These are phyloP conservation scores for Harpalus rufipes DNA, from an alignment of 2,888 invertebrate genomes.

Conservation along the genomic window DNA sequence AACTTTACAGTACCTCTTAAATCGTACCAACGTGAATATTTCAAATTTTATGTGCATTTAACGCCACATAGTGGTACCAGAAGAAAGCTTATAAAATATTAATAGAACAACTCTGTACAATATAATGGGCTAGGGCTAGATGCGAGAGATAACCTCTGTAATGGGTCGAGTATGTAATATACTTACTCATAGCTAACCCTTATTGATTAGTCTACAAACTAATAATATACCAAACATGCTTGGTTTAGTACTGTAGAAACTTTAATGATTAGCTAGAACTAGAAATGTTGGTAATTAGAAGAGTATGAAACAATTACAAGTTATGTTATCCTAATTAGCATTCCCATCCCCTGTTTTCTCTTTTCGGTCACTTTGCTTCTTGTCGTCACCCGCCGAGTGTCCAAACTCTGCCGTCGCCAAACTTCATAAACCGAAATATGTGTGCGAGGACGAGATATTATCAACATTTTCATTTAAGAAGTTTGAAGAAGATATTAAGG, in stretches of 20 bases:
- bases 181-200: no score
- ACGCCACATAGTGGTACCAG: no score
- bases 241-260: not conserved
- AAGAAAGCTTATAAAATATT: no score
- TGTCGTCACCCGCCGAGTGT: conserved; percentile 22
- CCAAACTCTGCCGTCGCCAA: conserved; percentile 34
- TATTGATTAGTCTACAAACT: no score
- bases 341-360: not conserved
- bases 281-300: not conserved
- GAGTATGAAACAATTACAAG: conserved; percentile 11
- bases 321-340: conserved; percentile 19
- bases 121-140: no score
- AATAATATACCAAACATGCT: not conserved
- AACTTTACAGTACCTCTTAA: no score
- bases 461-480: conserved; percentile 66
- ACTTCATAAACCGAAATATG: conserved; percentile 65
- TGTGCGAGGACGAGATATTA: conserved; percentile 57
- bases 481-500: conserved; percentile 62
- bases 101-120: no score
- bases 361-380: conserved; percentile 8
- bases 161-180: no score
- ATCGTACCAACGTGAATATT: no score
- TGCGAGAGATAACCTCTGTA: no score
- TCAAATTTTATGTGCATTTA: no score
- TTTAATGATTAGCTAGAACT: not conserved